Base-by-base conservation (phyloP, 2,888 invertebrate species). In the Drosophila kuntzei region DNA sequence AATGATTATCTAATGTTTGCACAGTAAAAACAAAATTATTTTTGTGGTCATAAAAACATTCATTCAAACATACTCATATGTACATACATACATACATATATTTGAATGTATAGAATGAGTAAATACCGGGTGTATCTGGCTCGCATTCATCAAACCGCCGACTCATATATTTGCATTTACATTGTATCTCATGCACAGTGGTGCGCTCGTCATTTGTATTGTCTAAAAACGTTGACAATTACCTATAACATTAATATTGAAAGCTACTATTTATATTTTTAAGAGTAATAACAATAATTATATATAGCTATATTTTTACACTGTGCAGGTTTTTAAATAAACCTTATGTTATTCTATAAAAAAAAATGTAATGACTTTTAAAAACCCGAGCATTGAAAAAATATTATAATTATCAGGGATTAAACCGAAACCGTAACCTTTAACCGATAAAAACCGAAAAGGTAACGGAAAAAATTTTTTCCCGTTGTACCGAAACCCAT, bases 1-100 rank as follows among this genome's bases (percentile, higher is more conserved):
- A 78, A 88, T 83, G 89, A 88, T 86, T 88, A 86, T 86, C 89
- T 86, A 86, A 83, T 88, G 89, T 77, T 83, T 83, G 80, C 78
- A 65, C 77, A 80, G 88, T 86, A 83, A 83, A 83, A 83, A 83
- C 70, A 63, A 77, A 83, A 88, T 83, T 83, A 86, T 83, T 86
- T 80, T 61, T 80, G 74, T 62, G 87, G 83, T 76, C 78, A 74
- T 78, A 76, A 76, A 76, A 76, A 75, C 74, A 78, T 67, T 34
- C 78, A 73, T 36, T 12, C 63, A 54, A 32, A 65, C 65, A 47
- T 25, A 32, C 27, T 16, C 50, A 32, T 18, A 63, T n/a, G n/a
- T n/a, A n/a, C n/a, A n/a, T 18, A 62, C 20, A 62, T 4, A 47
- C 27, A 49, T 22, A 43, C 46, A 47, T 11, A 55, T 47, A 14